phyloP scores from a whole-genome alignment of 2,113 vertebrate species.

The Cryptotis parvus region DNA sequence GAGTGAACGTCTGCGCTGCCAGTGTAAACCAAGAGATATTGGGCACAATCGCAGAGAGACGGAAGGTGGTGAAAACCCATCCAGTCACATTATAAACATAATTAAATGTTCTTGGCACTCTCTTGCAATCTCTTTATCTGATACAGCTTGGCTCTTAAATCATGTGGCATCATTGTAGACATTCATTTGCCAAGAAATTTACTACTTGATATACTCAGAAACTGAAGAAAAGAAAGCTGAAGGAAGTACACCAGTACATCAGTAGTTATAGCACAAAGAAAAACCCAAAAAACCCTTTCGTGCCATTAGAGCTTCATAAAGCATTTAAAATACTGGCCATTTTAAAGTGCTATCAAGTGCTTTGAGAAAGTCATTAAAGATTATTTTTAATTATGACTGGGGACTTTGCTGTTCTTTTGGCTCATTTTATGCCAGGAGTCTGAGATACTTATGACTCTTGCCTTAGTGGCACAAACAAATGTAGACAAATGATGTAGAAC shows the following conservation, averaged over 20 bases:
- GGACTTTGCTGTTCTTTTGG: constrained; percentile 43
- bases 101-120: constrained; percentile 68
- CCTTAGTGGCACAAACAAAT: constrained; percentile 45
- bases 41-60: constrained; percentile 51
- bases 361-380: constrained; percentile 42
- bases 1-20: constrained; percentile 6
- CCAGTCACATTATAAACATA: constrained; percentile 61
- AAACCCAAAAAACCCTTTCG: constrained; percentile 52
- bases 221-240: constrained; percentile 56
- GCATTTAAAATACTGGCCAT: constrained; percentile 34
- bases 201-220: constrained; percentile 48
- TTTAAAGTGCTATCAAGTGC: constrained; percentile 20
- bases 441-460: constrained; percentile 41
- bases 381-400: constrained; percentile 33
- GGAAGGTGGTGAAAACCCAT: constrained; percentile 64
- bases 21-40: constrained; percentile 60
- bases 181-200: constrained; percentile 75
- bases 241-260: constrained; percentile 14
- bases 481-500: constrained; percentile 15
- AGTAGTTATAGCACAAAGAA: constrained; percentile 61
- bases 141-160: constrained; percentile 74
- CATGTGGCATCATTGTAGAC: constrained; percentile 58
- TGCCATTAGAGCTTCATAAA: constrained; percentile 53
- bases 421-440: constrained; percentile 45
- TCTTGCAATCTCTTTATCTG: constrained; percentile 67